Evolutionary conservation across 2,888 invertebrate species (phyloP).

Genomic region (Ganaspis brasiliensis): DNA sequence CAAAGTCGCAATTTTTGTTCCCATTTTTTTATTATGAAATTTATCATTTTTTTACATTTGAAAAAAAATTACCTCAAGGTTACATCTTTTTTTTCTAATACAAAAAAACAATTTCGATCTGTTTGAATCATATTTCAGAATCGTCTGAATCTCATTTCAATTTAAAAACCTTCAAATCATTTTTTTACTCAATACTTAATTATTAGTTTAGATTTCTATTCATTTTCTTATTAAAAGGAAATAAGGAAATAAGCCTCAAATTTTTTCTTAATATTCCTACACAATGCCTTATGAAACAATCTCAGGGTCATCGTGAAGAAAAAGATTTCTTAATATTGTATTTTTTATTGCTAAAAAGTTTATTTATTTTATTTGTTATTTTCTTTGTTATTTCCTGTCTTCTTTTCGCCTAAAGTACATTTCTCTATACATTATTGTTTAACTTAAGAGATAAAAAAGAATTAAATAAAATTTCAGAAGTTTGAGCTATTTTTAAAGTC

Average conservation of each 20-base stretch:
- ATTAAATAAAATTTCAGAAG: neutral
- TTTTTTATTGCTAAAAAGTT: neutral
- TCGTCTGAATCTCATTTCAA: neutral
- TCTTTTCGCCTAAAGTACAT: too few species aligned
- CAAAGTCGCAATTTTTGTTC: neutral
- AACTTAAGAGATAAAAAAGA: too few species aligned
- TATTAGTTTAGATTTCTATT: neutral
- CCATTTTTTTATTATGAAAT: neutral
- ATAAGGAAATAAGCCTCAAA: conserved; percentile 6
- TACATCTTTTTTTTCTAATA: neutral
- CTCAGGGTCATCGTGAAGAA: neutral
- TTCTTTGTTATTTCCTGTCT: neutral
- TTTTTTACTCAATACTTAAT: neutral
- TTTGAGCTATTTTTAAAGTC: neutral
- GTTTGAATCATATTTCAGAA: neutral
- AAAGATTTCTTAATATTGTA: neutral
- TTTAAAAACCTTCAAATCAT: neutral
- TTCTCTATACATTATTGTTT: too few species aligned
- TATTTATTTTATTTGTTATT: too few species aligned
- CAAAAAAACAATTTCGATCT: neutral
- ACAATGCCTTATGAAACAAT: neutral
- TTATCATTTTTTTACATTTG: too few species aligned
- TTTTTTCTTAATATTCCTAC: neutral
- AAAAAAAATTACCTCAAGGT: neutral
- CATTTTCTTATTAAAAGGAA: conserved; percentile 3